Conservation (phyloP, 2,797 vertebrate species). For the Sternotherus odoratus region DNA sequence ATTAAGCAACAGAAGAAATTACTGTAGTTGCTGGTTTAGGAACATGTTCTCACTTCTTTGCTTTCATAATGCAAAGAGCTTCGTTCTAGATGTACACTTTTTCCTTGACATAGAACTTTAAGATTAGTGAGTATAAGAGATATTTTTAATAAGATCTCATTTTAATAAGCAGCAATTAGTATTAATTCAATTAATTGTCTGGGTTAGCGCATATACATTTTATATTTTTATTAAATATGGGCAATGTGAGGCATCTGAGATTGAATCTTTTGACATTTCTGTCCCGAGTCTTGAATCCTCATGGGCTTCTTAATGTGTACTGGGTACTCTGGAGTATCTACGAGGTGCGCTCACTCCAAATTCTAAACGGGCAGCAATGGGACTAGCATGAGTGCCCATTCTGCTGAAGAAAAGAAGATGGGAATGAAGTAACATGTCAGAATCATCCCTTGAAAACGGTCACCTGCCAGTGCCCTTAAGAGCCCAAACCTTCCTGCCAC, state of each 20-base stretch:
- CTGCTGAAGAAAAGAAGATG: not conserved
- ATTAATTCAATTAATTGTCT: not conserved
- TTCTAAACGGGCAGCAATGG: not conserved
- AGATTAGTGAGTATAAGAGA: not conserved
- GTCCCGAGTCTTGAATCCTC: not conserved
- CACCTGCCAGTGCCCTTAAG: not conserved
- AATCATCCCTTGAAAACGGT: not conserved
- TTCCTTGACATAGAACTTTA: not conserved
- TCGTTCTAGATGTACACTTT: not conserved
- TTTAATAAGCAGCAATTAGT: not conserved
- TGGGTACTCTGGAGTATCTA: not conserved
- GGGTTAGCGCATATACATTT: not conserved
- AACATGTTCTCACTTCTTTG: not conserved
- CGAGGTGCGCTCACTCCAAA: not conserved
- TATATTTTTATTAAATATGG: not conserved
- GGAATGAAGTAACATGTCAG: not conserved
- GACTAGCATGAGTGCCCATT: not conserved
- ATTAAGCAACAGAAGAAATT: not conserved
- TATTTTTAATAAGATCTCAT: not conserved
- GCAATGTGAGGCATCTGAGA: not conserved
- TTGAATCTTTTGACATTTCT: not conserved
- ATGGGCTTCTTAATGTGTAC: not conserved
- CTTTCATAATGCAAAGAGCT: not conserved
- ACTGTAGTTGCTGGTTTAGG: not conserved
- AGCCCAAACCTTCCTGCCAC: not conserved